phyloP scores from a whole-genome alignment of 2,797 vertebrate species.

The Silurus lanzhouensis region DNA sequence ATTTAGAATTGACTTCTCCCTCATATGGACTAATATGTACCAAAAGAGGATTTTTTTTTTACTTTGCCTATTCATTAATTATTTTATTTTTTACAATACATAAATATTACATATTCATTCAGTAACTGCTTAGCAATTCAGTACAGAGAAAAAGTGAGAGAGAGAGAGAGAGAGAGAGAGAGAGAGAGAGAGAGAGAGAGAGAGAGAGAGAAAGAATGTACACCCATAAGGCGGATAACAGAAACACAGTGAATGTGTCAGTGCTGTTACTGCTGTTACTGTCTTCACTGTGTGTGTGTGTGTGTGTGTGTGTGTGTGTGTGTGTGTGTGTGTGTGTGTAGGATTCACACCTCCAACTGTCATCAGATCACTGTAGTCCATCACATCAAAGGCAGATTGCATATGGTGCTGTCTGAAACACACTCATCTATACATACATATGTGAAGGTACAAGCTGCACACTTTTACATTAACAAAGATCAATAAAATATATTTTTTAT shows the following conservation, averaged over 20 bases:
- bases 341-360: slow-evolving; percentile 56
- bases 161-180: too few species aligned
- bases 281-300: neutral
- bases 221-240: slow-evolving; percentile 23
- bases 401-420: slow-evolving; percentile 19
- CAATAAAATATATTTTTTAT: neutral
- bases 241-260: slow-evolving; percentile 32
- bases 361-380: slow-evolving; percentile 45
- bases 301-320: slow-evolving; percentile 24
- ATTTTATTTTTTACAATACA: neutral
- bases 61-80: neutral
- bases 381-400: slow-evolving; percentile 51
- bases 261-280: neutral
- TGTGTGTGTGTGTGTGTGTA: slow-evolving; percentile 28
- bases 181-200: neutral
- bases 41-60: neutral
- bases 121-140: neutral
- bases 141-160: too few species aligned
- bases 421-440: neutral
- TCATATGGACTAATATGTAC: neutral
- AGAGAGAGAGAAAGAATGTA: neutral
- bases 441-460: neutral
- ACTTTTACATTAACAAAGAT: neutral
- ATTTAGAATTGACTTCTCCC: neutral
- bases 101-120: neutral